Evolutionary conservation across 2,888 invertebrate species (phyloP).

Genomic region (Ormyrus labotus): DNA sequence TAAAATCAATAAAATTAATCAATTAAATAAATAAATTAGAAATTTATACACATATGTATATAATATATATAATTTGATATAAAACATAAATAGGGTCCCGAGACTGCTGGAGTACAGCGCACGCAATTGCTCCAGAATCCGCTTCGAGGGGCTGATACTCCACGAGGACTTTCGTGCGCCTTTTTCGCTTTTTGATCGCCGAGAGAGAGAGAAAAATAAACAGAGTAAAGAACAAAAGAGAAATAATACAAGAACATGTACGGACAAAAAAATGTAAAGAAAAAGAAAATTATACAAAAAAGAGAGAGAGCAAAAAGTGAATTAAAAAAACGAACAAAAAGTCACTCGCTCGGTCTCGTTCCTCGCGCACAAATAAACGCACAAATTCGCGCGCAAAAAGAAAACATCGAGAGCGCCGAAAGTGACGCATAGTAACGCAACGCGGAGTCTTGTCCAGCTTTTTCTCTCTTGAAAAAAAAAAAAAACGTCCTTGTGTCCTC

Average conservation of each 20-base stretch:
- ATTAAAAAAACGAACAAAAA: conserved; percentile 36
- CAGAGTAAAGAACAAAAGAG: conserved; percentile 2
- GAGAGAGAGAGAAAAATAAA: conserved; percentile 14
- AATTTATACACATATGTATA: conserved; percentile 70
- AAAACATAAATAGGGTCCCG: conserved; percentile 75
- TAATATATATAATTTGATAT: conserved; percentile 70
- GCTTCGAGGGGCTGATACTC: conserved; percentile 60
- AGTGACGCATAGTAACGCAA: conserved; percentile 22
- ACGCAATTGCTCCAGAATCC: conserved; percentile 60
- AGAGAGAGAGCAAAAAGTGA: neutral
- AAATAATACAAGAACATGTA: conserved; percentile 8
- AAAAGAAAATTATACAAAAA: neutral
- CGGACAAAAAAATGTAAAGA: neutral
- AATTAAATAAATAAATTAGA: conserved; percentile 76
- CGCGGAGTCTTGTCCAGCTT: conserved; percentile 11
- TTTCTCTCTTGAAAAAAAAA: conserved; percentile 33
- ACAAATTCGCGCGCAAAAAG: conserved; percentile 21
- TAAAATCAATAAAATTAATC: conserved; percentile 75
- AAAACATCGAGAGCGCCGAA: conserved; percentile 28
- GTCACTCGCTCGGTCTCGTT: conserved; percentile 48
- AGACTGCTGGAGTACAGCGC: conserved; percentile 70
- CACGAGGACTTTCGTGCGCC: conserved; percentile 51
- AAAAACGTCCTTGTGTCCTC: neutral
- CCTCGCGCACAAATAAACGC: conserved; percentile 42
- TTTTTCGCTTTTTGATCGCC: conserved; percentile 20